Percentiles rank a stretch among this genome's conserved stretches.
These are phyloP conservation scores for Morone saxatilis DNA, from an alignment of 2,113 vertebrate genomes.

Conservation along the genomic window DNA sequence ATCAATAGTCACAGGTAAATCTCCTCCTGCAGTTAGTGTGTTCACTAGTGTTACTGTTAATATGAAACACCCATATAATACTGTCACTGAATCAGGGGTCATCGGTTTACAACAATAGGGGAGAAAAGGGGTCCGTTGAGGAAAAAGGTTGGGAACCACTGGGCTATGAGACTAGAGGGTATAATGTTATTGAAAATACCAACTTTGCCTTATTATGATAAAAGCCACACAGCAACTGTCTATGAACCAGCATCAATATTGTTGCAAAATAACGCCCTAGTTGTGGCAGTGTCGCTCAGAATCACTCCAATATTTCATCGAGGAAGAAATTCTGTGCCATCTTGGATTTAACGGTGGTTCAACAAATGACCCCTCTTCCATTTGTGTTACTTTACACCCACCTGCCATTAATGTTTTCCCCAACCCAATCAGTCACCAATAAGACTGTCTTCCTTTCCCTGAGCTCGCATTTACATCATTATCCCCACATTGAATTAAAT, in stretches of 20 bases:
- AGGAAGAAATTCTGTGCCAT: slow-evolving; percentile 8
- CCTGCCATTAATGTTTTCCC: neutral
- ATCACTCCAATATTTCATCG: neutral
- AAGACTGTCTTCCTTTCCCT: neutral
- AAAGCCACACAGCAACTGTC: neutral
- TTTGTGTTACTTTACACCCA: neutral
- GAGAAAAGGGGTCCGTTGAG: no score
- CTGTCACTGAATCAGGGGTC: no score
- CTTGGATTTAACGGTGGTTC: neutral
- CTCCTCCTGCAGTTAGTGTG: no score
- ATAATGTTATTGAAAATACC: neutral
- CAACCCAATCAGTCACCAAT: neutral
- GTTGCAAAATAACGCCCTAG: no score
- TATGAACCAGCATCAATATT: neutral
- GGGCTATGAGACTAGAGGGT: no score
- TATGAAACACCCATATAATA: no score
- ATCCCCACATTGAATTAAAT: neutral
- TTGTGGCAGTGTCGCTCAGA: neutral
- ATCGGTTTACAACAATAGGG: no score
- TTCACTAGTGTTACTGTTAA: no score
- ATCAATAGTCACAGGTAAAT: no score
- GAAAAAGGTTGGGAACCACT: no score
- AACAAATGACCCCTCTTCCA: neutral
- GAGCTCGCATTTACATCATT: neutral
- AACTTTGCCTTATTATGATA: neutral